Percentiles rank a stretch among this genome's conserved stretches.
Conservation (phyloP, 1,140 invertebrate species). For the Lerema accius region DNA sequence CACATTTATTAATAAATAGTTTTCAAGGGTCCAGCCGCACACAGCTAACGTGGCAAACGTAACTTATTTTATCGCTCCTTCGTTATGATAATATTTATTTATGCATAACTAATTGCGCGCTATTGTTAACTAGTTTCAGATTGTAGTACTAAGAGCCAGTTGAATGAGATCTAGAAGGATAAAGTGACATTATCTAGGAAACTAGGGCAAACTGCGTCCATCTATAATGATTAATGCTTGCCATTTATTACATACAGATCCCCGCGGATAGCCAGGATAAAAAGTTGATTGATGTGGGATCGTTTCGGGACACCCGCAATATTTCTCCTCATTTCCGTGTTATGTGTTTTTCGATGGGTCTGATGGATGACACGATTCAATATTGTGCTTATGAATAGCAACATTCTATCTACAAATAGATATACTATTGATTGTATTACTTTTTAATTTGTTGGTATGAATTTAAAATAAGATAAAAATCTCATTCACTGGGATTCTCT, state of each 20-base stretch:
- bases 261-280: constrained; percentile 48
- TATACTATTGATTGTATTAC: too few species aligned
- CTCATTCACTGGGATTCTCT: too few species aligned
- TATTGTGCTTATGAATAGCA: neutral
- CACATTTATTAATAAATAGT: too few species aligned
- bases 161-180: constrained; percentile 49
- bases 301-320: constrained; percentile 51
- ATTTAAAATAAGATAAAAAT: too few species aligned
- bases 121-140: neutral
- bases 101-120: neutral
- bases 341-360: constrained; percentile 51
- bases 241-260: constrained; percentile 68
- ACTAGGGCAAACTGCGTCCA: constrained; percentile 56
- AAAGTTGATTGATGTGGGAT: constrained; percentile 75
- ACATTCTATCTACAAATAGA: neutral
- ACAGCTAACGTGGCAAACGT: too few species aligned
- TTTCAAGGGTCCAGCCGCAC: too few species aligned
- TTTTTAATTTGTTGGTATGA: too few species aligned
- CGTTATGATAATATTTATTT: too few species aligned
- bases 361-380: constrained; percentile 44
- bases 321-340: constrained; percentile 59
- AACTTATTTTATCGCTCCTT: too few species aligned
- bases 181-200: constrained; percentile 51
- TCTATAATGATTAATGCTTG: constrained; percentile 74
- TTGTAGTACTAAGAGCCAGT: constrained; percentile 35